Evolutionary conservation across 2,797 vertebrate species (phyloP).

Genomic region (Helicolenus hilgendorfi): DNA sequence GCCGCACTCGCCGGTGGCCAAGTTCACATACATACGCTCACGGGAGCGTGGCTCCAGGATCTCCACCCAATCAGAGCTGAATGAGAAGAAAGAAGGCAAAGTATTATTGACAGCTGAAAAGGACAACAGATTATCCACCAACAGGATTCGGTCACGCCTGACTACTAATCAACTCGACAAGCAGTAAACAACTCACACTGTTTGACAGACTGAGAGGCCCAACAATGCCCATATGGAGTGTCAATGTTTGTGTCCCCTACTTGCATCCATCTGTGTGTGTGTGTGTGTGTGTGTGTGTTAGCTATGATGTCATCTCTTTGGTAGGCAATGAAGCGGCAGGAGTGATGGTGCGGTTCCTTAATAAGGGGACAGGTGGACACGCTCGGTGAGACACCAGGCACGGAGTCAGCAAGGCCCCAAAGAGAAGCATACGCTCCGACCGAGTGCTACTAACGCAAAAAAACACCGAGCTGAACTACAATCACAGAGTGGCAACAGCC

Average conservation of each 20-base stretch:
- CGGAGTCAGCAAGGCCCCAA: slow-evolving; percentile 67
- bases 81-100: slow-evolving; percentile 36
- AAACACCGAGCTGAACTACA: slow-evolving; percentile 67
- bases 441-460: slow-evolving; percentile 49
- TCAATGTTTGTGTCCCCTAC: slow-evolving; percentile 61
- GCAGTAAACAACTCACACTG: slow-evolving; percentile 71
- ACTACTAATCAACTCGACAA: slow-evolving; percentile 51
- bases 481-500: slow-evolving; percentile 68
- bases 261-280: slow-evolving; percentile 64
- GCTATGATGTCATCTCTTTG: slow-evolving; percentile 71
- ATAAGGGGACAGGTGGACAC: slow-evolving; percentile 81
- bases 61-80: slow-evolving; percentile 96
- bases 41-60: slow-evolving; percentile 95
- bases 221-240: slow-evolving; percentile 70
- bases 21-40: slow-evolving; percentile 95
- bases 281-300: slow-evolving; percentile 38
- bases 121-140: slow-evolving; percentile 9
- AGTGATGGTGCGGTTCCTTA: slow-evolving; percentile 44
- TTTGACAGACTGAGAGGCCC: slow-evolving; percentile 56
- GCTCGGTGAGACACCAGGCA: slow-evolving; percentile 68
- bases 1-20: slow-evolving; percentile 93
- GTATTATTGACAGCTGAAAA: slow-evolving; percentile 14
- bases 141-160: slow-evolving; percentile 34
- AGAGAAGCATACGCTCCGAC: slow-evolving; percentile 63
- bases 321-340: slow-evolving; percentile 33